Conservation (phyloP, 2,113 vertebrate species). For the Tretioscincus oriximinensis region DNA sequence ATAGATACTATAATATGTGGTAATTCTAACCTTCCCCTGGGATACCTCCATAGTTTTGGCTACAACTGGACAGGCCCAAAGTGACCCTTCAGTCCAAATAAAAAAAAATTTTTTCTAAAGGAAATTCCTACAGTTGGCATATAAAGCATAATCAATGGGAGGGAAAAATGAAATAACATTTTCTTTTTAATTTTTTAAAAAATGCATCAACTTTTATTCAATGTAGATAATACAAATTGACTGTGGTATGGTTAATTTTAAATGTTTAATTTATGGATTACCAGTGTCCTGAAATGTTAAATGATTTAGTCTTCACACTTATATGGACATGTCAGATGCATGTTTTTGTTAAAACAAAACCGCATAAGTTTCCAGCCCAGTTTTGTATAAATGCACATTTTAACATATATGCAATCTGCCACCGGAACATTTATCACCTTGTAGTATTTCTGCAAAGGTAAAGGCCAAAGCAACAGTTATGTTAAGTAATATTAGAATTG, state of each 20-base stretch:
- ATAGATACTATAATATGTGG: neutral
- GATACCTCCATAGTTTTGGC: no score
- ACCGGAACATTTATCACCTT: neutral
- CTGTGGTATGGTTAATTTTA: neutral
- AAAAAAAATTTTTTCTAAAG: no score
- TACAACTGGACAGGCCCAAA: neutral
- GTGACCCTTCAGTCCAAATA: no score
- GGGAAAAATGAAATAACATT: neutral
- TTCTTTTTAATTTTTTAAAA: neutral
- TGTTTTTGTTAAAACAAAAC: neutral
- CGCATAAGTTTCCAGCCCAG: neutral
- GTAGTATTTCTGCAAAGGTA: neutral
- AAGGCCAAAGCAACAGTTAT: neutral
- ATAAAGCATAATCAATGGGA: no score
- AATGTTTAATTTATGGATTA: neutral
- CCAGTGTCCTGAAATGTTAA: neutral
- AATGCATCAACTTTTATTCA: neutral
- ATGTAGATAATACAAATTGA: neutral
- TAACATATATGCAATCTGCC: no score
- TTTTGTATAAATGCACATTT: neutral
- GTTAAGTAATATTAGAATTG: neutral
- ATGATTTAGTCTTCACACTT: neutral
- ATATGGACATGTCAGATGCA: no score
- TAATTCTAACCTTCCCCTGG: no score
- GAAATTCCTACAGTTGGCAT: no score